These are phyloP conservation scores for Pangasius larnaudii DNA, from an alignment of 2,797 vertebrate genomes.

Conservation along the genomic window DNA sequence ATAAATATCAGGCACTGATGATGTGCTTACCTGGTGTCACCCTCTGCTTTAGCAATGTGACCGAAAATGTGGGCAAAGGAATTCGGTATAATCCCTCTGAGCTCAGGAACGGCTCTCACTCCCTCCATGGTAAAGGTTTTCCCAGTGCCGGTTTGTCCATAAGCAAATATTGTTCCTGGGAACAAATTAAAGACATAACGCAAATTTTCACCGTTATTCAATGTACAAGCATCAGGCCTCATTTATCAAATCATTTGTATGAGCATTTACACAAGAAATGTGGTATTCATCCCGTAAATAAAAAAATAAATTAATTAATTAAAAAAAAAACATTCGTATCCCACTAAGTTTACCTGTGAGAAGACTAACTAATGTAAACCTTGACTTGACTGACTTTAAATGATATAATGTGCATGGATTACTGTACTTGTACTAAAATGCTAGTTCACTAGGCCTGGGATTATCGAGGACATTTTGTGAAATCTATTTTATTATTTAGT, in stretches of 20 bases:
- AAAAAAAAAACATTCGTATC: neutral
- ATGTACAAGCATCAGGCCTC: neutral
- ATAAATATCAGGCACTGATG: neutral
- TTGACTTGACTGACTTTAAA: neutral
- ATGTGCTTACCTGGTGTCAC: constrained; percentile 87
- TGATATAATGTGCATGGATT: neutral
- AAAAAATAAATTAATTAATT: neutral
- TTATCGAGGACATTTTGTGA: neutral
- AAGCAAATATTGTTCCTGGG: constrained; percentile 97
- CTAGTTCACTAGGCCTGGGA: neutral
- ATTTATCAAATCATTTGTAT: neutral
- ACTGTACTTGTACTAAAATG: too few relatives aligned
- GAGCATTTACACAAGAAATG: neutral
- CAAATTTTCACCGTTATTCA: neutral
- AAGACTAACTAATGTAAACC: neutral
- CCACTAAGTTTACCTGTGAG: neutral
- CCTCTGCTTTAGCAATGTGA: constrained; percentile 98
- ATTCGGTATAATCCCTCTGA: constrained; percentile 98
- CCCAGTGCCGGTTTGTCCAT: constrained; percentile 97
- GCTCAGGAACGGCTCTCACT: constrained; percentile 93
- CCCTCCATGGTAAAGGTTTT: constrained; percentile 99
- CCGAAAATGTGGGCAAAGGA: constrained; percentile 98
- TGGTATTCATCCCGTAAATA: neutral
- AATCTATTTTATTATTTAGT: too few relatives aligned
- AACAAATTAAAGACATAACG: constrained; percentile 39